Percentiles rank a stretch among this genome's conserved stretches.
These are phyloP conservation scores for Cardiocondyla obscurior DNA, from an alignment of 1,140 invertebrate species.

Conservation along the genomic window DNA sequence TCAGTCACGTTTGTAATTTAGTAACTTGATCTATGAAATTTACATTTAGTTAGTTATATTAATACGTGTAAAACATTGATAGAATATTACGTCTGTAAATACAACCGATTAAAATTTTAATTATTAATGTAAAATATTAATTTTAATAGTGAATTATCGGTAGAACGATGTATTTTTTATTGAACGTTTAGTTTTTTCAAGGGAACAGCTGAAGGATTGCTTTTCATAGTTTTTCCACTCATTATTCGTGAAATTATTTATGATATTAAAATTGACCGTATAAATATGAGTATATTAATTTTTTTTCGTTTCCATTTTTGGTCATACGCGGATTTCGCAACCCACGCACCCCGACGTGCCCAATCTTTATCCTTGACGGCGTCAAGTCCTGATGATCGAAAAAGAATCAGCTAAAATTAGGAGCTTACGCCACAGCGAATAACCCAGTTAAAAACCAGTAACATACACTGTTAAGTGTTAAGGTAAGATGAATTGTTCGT, in stretches of 20 bases:
- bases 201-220: neutral
- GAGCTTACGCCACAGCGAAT: conserved; percentile 14
- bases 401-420: conserved; percentile 34
- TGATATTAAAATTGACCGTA: neutral
- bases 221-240: neutral
- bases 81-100: neutral
- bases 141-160: neutral
- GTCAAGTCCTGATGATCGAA: neutral
- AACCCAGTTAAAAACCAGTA: neutral
- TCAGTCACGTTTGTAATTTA: neutral
- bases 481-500: conserved; percentile 1
- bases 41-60: neutral
- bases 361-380: conserved; percentile 31
- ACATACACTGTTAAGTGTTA: neutral
- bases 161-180: neutral
- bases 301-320: conserved; percentile 17
- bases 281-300: neutral
- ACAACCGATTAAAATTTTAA: neutral
- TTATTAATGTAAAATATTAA: neutral
- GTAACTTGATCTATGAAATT: too few species aligned
- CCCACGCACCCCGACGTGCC: conserved; percentile 33
- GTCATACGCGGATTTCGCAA: conserved; percentile 30
- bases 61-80: neutral
- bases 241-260: neutral
- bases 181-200: neutral